These are phyloP conservation scores for Tridacna crocea DNA, from an alignment of 2,888 invertebrate genomes.

Conservation along the genomic window DNA sequence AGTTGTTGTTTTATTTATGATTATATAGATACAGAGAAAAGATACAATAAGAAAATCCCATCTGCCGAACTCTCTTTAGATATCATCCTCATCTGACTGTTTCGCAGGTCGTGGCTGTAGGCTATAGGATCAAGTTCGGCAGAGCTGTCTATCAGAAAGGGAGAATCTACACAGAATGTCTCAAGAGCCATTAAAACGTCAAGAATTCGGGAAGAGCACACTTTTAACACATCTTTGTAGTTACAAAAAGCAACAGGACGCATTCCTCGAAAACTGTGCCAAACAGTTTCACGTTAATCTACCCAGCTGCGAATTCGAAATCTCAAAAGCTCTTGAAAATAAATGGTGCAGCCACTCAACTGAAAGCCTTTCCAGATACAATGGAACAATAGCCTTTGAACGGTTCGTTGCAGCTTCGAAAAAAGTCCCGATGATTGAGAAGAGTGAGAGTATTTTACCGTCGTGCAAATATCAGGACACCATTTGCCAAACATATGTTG, in stretches of 20 bases:
- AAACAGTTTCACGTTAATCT: slow-evolving; percentile 11
- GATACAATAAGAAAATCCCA: slow-evolving; percentile 3
- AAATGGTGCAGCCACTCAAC: slow-evolving; percentile 6
- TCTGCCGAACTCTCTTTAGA: slow-evolving; percentile 17
- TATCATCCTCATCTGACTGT: background rate
- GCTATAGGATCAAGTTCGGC: slow-evolving; percentile 17
- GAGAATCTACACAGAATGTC: background rate
- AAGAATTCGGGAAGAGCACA: slow-evolving; percentile 12
- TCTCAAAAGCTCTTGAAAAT: slow-evolving; percentile 12
- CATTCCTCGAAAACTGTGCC: background rate
- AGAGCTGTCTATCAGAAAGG: background rate
- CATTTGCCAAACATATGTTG: background rate
- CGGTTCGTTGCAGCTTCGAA: background rate
- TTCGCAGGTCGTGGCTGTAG: background rate
- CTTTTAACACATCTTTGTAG: slow-evolving; percentile 18
- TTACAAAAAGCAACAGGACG: slow-evolving; percentile 16
- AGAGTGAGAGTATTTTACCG: background rate
- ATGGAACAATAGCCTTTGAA: background rate
- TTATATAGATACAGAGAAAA: no score
- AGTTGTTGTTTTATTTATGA: no score
- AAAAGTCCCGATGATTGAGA: background rate
- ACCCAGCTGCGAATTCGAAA: slow-evolving; percentile 26
- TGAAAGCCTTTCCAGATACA: background rate
- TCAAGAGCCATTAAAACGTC: slow-evolving; percentile 19
- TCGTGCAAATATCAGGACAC: background rate